phyloP scores from a whole-genome alignment of 2,113 vertebrate genomes.

The Apteryx mantelli region DNA sequence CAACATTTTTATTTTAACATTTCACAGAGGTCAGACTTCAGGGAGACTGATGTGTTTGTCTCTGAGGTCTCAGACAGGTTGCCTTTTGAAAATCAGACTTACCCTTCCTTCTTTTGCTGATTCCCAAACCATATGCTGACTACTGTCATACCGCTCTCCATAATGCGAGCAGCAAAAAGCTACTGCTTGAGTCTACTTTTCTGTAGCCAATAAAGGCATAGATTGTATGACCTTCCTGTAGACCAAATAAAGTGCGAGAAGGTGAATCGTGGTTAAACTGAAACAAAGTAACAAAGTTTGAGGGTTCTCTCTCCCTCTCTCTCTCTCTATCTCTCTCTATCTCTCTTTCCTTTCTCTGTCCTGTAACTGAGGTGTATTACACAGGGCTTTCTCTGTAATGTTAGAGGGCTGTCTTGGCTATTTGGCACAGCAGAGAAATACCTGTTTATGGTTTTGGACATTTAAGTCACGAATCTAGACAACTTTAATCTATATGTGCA shows the following conservation, averaged over 20 bases:
- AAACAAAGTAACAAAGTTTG: neutral
- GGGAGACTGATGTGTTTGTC: neutral
- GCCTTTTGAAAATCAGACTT: constrained; percentile 25
- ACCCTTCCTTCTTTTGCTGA: neutral
- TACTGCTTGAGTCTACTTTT: neutral
- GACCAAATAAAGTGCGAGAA: neutral
- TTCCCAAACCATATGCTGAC: neutral
- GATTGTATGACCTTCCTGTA: neutral
- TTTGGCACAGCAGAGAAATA: neutral
- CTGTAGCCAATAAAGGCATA: neutral
- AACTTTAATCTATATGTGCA: neutral
- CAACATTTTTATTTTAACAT: neutral
- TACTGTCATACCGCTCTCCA: neutral
- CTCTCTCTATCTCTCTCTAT: neutral
- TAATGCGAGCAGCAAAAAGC: neutral
- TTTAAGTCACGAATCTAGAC: neutral
- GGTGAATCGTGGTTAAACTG: neutral
- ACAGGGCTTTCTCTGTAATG: neutral
- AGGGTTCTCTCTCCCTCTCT: neutral
- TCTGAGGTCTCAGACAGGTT: constrained; percentile 6
- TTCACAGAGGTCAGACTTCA: constrained; percentile 23
- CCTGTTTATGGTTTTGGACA: neutral
- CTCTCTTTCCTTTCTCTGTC: neutral
- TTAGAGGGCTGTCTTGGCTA: neutral
- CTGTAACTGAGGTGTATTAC: neutral